A percentile compares a stretch with the other conserved stretches of the same genome.
Conservation (phyloP, 2,888 invertebrate species). For the Xestia xanthographa region DNA sequence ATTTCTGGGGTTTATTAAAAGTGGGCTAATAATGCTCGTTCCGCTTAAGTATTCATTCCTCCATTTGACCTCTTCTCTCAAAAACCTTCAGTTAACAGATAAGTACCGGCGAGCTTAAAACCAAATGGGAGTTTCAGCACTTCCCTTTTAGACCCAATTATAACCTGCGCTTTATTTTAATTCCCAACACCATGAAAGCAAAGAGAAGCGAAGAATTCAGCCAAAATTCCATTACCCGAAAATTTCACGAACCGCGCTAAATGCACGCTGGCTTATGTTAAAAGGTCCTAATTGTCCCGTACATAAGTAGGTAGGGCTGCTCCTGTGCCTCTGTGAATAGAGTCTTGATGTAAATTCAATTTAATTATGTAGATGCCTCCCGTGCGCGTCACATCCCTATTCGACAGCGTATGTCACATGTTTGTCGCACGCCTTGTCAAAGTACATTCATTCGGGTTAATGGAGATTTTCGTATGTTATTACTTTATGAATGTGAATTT, state of each 20-base stretch:
- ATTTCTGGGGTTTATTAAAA: background rate
- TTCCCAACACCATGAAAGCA: slow-evolving; percentile 36
- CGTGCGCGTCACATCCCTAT: slow-evolving; percentile 46
- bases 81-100: slow-evolving; percentile 2
- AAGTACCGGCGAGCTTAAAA: background rate
- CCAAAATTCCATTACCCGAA: slow-evolving; percentile 41
- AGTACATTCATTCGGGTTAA: slow-evolving; percentile 53
- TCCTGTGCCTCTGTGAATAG: slow-evolving; percentile 58
- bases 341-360: slow-evolving; percentile 73
- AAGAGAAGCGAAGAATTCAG: slow-evolving; percentile 33
- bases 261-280: slow-evolving; percentile 57
- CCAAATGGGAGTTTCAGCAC: background rate
- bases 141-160: slow-evolving; percentile 32
- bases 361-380: slow-evolving; percentile 75
- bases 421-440: slow-evolving; percentile 40
- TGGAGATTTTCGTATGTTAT: slow-evolving; percentile 55
- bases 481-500: slow-evolving; percentile 50
- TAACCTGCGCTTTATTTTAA: slow-evolving; percentile 34
- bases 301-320: slow-evolving; percentile 63
- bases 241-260: slow-evolving; percentile 53
- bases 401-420: slow-evolving; percentile 41
- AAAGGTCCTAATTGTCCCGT: slow-evolving; percentile 64
- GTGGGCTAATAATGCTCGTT: no score
- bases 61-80: background rate
- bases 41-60: background rate